Base-by-base conservation (phyloP, 53 echinoderm and acorn worm genomes). In the Arbacia lixula region DNA sequence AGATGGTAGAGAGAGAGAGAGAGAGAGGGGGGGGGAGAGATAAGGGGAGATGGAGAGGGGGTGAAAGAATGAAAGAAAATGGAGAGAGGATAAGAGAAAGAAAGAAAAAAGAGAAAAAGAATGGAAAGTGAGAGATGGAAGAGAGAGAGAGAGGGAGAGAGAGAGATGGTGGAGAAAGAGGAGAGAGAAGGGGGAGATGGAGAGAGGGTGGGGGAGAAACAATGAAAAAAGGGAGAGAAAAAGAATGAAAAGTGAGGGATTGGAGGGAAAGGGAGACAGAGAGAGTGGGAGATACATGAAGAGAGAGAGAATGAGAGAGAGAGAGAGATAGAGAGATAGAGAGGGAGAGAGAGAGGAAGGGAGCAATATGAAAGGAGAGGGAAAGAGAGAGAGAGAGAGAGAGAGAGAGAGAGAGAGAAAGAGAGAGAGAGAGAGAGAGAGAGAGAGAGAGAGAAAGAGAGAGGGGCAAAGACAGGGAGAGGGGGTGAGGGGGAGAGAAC, bases 361-460 rank as follows among this genome's bases (percentile, higher is more conserved):
- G 50, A 50, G 12, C n/a, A 14, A 17, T 12, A 14, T 12, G 50
- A 50, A 14, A 17, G 50, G 28, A 19, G 25, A 8, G 24, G 36
- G 69, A 68, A 28, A 21, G 8, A 25, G 39, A 27, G 42, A n/a
- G 61, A 61, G 6, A 30, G 29, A 16, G 0, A 61, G 29, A 1
- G 61, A 35, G 34, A n/a, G 36, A 66, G n/a, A 33, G 19, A 36
- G 66, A 66, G 34, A 65, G 36, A 65, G 67, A 66, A 24, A 24
- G 67, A 66, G 67, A 10, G 14, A 66, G 67, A 16, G 65, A 65
- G 36, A 22, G 24, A 20, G 60, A 20, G 24, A 20, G 24, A 60
- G 10, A 34, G 12, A 4, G 5, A 31, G 66, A 66, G 37, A 57
- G 2, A 57, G 57, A 57, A 1, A 57, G 57, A 50, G 50, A 14